Base-by-base conservation (phyloP, 1,140 invertebrate genomes). In the Asbolus verrucosus region DNA sequence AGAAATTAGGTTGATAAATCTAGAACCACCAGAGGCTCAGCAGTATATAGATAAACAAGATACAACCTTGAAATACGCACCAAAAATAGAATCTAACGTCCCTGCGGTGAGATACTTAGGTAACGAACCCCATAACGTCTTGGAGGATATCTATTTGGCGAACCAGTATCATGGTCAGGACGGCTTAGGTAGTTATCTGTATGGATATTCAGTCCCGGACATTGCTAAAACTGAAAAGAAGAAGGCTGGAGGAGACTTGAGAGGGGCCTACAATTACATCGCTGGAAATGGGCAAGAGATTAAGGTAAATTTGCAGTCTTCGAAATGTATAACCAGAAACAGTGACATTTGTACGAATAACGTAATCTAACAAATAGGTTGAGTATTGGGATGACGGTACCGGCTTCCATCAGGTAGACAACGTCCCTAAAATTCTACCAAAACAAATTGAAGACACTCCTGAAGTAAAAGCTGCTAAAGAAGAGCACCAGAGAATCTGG, bases 391-490 rank as follows among this genome's bases (percentile, higher is more conserved):
- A 88, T 50, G 86, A 89, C 75, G 82, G 83, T 71, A 82, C 83
- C 66, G 88, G 88, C 31, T 89, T 89, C 83, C 88, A 89, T 81
- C 87, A 89, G 63, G 84, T 87, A 63, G 88, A 89, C 77, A 89
- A 89, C 76, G 81, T 88, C 11, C 87, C 87, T 1, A 85, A 87
- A 54, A 83, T 86, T 30, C 81, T 84, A 33, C 83, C 87, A 39
- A 79, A 83, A 75, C 87, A 85, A 0, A 83, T 85, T 19, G 83
- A 87, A 66, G 88, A 89, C 72, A 84, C 84, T 0, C 84, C 84
- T 1, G 87, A 85, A 27, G 87, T 89, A 1, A 81, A 84, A 50
- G 83, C 83, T 46, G 88, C 87, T 60, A 86, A 87, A 71, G 83
- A 88, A 54, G 87, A 86, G 46, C 87, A 88, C 78, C 84, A 87